Evolutionary conservation across 2,888 invertebrate genomes (phyloP).

Genomic region (Timandra comae): DNA sequence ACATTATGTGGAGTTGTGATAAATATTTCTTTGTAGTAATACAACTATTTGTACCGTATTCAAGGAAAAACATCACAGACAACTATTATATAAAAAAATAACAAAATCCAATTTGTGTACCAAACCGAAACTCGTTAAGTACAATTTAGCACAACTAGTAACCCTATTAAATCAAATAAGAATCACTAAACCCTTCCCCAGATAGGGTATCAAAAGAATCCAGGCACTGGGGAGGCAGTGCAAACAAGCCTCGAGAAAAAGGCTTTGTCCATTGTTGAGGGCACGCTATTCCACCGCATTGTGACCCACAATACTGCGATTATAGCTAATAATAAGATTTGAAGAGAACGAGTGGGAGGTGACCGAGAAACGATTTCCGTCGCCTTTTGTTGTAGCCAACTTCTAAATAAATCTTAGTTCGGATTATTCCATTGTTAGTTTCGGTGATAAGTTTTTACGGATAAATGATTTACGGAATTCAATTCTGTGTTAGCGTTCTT

Average conservation of each 20-base stretch:
- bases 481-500: too few relatives aligned
- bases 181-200: constrained; percentile 8
- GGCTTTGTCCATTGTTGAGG: constrained; percentile 30
- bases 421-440: constrained; percentile 5
- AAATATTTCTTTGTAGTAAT: too few relatives aligned
- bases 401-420: constrained; percentile 23
- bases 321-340: constrained; percentile 47
- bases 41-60: too few relatives aligned
- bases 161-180: constrained; percentile 5
- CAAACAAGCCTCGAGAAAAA: constrained; percentile 22
- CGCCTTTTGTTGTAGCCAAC: constrained; percentile 21
- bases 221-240: constrained; percentile 1
- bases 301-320: constrained; percentile 41
- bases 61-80: too few relatives aligned
- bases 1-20: too few relatives aligned
- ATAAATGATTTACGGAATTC: too few relatives aligned
- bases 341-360: constrained; percentile 15
- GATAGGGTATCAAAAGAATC: constrained; percentile 4
- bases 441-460: too few relatives aligned
- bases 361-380: constrained; percentile 13
- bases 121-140: too few relatives aligned
- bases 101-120: too few relatives aligned
- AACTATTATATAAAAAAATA: too few relatives aligned
- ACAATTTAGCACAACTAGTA: constrained; percentile 4
- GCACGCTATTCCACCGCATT: constrained; percentile 37